These are phyloP conservation scores for Thermophis baileyi DNA, from an alignment of 2,113 vertebrate genomes.

Conservation along the genomic window DNA sequence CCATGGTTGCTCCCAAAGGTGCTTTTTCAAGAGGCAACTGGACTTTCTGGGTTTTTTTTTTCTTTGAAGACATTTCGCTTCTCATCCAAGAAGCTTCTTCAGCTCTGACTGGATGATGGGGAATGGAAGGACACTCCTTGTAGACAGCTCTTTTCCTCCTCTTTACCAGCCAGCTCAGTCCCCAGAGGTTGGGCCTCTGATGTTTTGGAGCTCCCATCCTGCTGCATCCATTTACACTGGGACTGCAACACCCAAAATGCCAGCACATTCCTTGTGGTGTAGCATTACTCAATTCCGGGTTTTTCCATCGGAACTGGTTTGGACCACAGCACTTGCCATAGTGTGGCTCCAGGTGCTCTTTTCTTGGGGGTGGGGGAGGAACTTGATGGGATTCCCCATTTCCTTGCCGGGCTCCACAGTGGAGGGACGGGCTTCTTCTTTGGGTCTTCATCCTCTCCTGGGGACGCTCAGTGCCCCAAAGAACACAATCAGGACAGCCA, in stretches of 20 bases:
- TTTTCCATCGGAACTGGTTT: background rate
- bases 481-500: background rate
- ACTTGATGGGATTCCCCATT: background rate
- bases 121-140: too few relatives aligned
- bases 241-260: background rate
- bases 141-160: background rate
- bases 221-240: background rate
- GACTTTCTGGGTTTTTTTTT: too few relatives aligned
- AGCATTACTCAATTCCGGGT: background rate
- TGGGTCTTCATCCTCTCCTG: background rate
- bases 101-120: too few relatives aligned
- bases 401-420: background rate
- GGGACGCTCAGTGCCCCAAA: background rate
- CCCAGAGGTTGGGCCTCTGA: background rate
- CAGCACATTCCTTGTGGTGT: background rate
- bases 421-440: background rate
- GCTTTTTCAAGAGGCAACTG: too few relatives aligned
- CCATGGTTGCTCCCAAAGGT: too few relatives aligned
- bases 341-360: background rate
- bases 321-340: accelerated
- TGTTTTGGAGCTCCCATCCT: background rate
- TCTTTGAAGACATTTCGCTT: too few relatives aligned
- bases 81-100: too few relatives aligned
- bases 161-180: background rate
- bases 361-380: too few relatives aligned